phyloP scores from a whole-genome alignment of 2,888 invertebrate species.

The Troilus luridus region DNA sequence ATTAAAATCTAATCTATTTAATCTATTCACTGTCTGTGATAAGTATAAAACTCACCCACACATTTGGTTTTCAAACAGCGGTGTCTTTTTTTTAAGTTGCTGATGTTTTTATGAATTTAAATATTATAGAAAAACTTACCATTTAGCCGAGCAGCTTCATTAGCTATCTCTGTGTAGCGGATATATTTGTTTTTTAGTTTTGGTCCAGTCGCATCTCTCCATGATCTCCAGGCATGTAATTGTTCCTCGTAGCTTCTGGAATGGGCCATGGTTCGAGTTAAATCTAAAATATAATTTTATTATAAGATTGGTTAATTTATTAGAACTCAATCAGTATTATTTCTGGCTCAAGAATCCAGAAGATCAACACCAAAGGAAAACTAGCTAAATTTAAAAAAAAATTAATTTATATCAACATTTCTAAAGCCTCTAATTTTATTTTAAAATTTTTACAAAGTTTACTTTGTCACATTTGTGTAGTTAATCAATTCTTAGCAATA shows the following conservation, averaged over 20 bases:
- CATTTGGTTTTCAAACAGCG: not conserved
- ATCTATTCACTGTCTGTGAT: no score
- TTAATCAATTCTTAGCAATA: no score
- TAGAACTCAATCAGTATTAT: not conserved
- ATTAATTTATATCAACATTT: no score
- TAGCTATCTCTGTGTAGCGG: slow-evolving; percentile 84
- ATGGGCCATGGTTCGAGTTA: slow-evolving; percentile 77
- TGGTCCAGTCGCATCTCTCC: slow-evolving; percentile 85
- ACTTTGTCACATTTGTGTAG: no score
- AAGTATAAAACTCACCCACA: not conserved
- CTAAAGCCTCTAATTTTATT: no score
- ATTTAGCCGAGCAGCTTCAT: slow-evolving; percentile 82
- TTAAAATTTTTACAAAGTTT: no score
- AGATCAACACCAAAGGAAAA: not conserved
- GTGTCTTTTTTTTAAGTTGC: not conserved
- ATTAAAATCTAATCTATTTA: no score
- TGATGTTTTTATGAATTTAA: not conserved
- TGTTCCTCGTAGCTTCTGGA: slow-evolving; percentile 84
- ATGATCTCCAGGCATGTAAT: slow-evolving; percentile 84
- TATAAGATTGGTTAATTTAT: no score
- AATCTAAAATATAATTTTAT: slow-evolving; percentile 69
- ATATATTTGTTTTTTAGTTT: slow-evolving; percentile 82
- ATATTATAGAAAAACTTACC: slow-evolving; percentile 69
- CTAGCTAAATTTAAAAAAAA: no score
- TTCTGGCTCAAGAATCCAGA: not conserved